A percentile compares a stretch with the other conserved stretches of the same genome.
Conservation (phyloP, 2,113 vertebrate genomes). For the Festucalex cinctus region DNA sequence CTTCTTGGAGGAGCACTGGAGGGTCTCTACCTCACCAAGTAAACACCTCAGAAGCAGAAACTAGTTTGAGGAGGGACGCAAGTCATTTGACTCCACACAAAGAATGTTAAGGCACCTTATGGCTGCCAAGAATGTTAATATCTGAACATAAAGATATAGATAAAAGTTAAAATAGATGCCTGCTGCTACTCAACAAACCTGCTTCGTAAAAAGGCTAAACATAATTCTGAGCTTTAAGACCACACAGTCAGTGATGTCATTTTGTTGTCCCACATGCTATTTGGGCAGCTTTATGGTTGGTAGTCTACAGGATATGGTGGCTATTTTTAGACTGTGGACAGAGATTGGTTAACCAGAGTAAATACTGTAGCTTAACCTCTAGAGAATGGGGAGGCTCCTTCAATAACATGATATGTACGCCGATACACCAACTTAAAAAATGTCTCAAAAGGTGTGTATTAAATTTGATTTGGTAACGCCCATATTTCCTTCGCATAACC, state of each 20-base stretch:
- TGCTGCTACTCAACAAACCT: neutral
- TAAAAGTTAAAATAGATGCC: neutral
- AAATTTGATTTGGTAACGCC: neutral
- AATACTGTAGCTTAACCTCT: conserved; percentile 12
- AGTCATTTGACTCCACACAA: conserved; percentile 8
- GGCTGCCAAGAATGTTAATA: neutral
- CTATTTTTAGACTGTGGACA: conserved; percentile 52
- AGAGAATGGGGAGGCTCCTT: neutral
- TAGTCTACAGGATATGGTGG: conserved; percentile 37
- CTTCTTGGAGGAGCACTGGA: conserved; percentile 33
- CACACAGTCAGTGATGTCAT: conserved; percentile 47
- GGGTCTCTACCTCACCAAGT: conserved; percentile 46
- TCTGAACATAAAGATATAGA: neutral
- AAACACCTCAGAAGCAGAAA: conserved; percentile 38
- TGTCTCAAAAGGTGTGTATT: neutral
- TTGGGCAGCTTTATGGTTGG: conserved; percentile 46
- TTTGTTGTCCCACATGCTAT: conserved; percentile 59
- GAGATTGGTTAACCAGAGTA: conserved; percentile 24
- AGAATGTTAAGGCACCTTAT: neutral
- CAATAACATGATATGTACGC: neutral
- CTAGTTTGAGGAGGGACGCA: conserved; percentile 3
- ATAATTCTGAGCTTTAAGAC: conserved; percentile 13
- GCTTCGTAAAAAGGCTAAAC: conserved; percentile 1
- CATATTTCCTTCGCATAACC: neutral
- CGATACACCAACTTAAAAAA: neutral